Percentiles rank a stretch among this genome's conserved stretches.
Evolutionary conservation across 2,797 vertebrate species (phyloP).

Genomic region (Scarus forsteni): DNA sequence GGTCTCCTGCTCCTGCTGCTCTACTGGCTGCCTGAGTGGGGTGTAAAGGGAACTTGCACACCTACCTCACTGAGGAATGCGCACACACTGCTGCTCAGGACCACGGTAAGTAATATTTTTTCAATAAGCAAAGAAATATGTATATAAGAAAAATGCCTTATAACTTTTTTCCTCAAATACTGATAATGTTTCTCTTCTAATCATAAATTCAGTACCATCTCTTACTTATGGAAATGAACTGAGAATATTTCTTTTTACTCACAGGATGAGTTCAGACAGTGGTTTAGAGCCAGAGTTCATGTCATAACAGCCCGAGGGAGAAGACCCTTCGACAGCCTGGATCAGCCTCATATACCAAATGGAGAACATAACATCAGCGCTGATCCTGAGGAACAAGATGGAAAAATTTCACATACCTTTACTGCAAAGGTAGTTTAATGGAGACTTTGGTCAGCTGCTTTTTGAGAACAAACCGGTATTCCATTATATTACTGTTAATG

Average conservation of each 20-base stretch:
- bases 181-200: not conserved
- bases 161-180: no score
- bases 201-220: not conserved
- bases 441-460: not conserved
- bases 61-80: slow-evolving; percentile 85
- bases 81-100: slow-evolving; percentile 90
- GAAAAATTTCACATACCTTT: slow-evolving; percentile 57
- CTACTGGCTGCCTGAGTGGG: slow-evolving; percentile 96
- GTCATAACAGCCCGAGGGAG: slow-evolving; percentile 83
- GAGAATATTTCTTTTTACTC: not conserved
- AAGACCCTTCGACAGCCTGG: slow-evolving; percentile 80
- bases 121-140: no score
- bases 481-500: not conserved
- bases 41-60: slow-evolving; percentile 89
- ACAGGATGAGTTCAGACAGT: slow-evolving; percentile 93
- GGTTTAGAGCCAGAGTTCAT: slow-evolving; percentile 91
- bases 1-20: slow-evolving; percentile 94
- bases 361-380: slow-evolving; percentile 72
- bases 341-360: slow-evolving; percentile 74
- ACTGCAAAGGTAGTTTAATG: slow-evolving; percentile 45
- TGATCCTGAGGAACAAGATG: slow-evolving; percentile 69
- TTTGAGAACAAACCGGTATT: not conserved
- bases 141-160: no score
- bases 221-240: not conserved
- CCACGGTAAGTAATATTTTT: slow-evolving; percentile 90